Evolutionary conservation across 2,113 vertebrate species (phyloP).

Genomic region (Lutjanus erythropterus): DNA sequence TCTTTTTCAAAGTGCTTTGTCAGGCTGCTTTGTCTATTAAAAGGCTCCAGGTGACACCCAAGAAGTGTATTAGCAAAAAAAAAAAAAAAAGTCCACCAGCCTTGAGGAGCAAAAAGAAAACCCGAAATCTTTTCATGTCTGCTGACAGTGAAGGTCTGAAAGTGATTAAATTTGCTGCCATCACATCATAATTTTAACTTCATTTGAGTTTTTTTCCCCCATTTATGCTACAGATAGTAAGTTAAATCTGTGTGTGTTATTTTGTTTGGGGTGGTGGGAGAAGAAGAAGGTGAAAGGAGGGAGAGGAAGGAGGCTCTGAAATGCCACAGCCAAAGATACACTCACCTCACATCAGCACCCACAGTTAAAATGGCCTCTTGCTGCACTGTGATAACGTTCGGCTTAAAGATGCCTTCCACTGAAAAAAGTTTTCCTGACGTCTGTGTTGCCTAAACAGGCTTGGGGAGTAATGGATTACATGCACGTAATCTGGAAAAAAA

Average conservation of each 20-base stretch:
- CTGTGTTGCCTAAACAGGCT: too few relatives aligned
- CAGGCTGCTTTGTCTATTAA: background rate
- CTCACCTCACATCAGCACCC: background rate
- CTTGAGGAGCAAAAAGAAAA: background rate
- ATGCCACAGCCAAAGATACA: too few relatives aligned
- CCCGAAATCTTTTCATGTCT: background rate
- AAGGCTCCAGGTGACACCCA: background rate
- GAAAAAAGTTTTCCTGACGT: too few relatives aligned
- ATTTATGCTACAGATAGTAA: constrained; percentile 7
- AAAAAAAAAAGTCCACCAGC: background rate
- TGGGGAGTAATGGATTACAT: too few relatives aligned
- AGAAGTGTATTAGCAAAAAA: background rate
- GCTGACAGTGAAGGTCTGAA: constrained; percentile 16
- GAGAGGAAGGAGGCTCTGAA: background rate
- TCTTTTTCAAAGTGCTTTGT: background rate
- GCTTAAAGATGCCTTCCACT: too few relatives aligned
- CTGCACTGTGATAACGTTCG: background rate
- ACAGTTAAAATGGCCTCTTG: background rate
- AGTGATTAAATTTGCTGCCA: constrained; percentile 20
- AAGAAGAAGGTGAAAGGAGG: background rate
- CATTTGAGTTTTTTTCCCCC: background rate
- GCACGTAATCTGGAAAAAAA: too few relatives aligned
- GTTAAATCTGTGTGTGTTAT: constrained; percentile 9
- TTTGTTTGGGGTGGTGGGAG: background rate
- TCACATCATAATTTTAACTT: constrained; percentile 33